These are phyloP conservation scores for Arizona elegans DNA, from an alignment of 2,113 vertebrate genomes.

Conservation along the genomic window DNA sequence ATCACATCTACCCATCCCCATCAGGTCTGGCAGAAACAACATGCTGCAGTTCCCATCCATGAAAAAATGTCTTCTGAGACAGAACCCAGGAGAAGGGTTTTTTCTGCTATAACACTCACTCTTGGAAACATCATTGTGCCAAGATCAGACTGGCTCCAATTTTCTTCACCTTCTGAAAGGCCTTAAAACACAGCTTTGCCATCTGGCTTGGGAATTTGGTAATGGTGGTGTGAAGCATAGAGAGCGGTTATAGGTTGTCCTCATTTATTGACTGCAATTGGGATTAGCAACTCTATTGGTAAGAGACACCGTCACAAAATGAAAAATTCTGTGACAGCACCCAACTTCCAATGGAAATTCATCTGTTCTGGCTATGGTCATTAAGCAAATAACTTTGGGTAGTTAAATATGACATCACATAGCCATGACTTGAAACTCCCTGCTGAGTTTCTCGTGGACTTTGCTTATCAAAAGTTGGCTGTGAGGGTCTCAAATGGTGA, in stretches of 20 bases:
- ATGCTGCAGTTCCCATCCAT: not conserved
- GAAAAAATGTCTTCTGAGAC: not conserved
- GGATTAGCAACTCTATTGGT: not conserved
- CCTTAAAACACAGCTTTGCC: not conserved
- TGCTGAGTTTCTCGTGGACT: not conserved
- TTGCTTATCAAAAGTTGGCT: not conserved
- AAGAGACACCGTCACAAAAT: not conserved
- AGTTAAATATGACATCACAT: not conserved
- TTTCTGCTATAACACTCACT: not conserved
- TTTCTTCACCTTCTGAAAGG: not conserved
- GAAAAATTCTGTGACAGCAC: not conserved
- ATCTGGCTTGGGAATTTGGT: not conserved
- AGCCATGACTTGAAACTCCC: not conserved
- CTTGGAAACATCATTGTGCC: not conserved
- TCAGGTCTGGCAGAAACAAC: not conserved
- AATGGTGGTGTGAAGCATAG: not conserved
- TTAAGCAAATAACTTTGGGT: not conserved
- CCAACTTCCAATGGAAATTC: not conserved
- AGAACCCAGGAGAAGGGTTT: not conserved
- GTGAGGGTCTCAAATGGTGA: not conserved
- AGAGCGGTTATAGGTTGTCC: not conserved
- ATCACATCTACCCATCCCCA: not conserved
- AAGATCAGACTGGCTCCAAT: not conserved
- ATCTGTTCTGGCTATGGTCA: not conserved
- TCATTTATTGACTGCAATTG: not conserved